Conservation (phyloP, 2,797 vertebrate genomes). For the Sebastes goodei region DNA sequence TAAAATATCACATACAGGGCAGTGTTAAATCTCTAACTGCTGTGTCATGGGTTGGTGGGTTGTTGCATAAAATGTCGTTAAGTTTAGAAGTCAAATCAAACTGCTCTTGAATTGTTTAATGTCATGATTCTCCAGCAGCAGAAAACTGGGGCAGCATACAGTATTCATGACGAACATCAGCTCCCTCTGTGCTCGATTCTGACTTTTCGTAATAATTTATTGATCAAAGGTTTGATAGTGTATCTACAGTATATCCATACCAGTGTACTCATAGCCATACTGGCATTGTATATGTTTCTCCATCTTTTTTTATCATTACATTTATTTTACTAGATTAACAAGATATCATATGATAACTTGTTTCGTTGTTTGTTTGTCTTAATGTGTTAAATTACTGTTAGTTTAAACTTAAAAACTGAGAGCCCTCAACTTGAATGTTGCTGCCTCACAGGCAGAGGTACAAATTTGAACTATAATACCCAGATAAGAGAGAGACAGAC, state of each 20-base stretch:
- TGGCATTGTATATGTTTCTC: neutral
- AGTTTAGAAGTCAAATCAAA: neutral
- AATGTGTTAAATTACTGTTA: neutral
- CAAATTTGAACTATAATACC: neutral
- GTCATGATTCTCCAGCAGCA: neutral
- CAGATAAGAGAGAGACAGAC: conserved; percentile 10
- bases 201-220: conserved; percentile 18
- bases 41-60: neutral
- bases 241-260: neutral
- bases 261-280: neutral
- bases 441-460: neutral
- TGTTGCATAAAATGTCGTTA: neutral
- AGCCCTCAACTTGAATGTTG: neutral
- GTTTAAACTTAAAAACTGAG: neutral
- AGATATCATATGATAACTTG: neutral
- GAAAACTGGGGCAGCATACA: conserved; percentile 19
- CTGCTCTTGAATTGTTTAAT: neutral
- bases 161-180: neutral
- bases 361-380: neutral
- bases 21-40: neutral
- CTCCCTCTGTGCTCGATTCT: conserved; percentile 12
- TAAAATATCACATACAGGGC: neutral
- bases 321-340: neutral
- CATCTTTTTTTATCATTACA: neutral
- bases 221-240: conserved; percentile 17